phyloP scores from a whole-genome alignment of 2,113 vertebrate genomes.

The Oxyura jamaicensis region DNA sequence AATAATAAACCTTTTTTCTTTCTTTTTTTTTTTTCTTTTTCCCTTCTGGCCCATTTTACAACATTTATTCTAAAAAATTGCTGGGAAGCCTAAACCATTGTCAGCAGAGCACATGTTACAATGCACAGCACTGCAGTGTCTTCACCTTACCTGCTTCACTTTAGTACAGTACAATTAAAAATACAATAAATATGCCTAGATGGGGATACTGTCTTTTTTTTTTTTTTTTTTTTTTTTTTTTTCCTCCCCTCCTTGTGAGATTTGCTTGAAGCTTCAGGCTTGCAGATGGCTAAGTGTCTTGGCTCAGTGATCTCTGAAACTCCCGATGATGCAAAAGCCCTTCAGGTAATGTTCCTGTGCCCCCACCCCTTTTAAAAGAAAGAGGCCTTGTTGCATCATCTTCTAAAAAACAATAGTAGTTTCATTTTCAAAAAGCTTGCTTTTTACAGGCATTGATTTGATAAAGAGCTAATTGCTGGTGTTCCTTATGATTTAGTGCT shows the following conservation, averaged over 20 bases:
- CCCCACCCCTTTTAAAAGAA: background rate
- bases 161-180: conserved; percentile 14
- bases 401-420: background rate
- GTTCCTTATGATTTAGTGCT: background rate
- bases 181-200: background rate
- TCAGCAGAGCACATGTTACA: background rate
- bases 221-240: background rate
- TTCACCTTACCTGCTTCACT: background rate
- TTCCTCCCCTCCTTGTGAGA: background rate
- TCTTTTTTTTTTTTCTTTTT: background rate
- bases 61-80: background rate
- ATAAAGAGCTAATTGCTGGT: background rate
- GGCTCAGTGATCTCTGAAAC: background rate
- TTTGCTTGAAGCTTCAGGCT: background rate
- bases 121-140: background rate
- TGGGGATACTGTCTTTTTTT: background rate
- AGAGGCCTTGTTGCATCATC: background rate
- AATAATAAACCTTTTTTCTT: too few relatives aligned
- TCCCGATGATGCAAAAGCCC: background rate
- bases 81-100: background rate
- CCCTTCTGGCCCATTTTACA: background rate
- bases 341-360: background rate
- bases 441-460: background rate
- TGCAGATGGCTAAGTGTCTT: background rate
- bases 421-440: background rate